Base-by-base conservation (phyloP, 2,113 vertebrate genomes). In the Coreoperca whiteheadi region DNA sequence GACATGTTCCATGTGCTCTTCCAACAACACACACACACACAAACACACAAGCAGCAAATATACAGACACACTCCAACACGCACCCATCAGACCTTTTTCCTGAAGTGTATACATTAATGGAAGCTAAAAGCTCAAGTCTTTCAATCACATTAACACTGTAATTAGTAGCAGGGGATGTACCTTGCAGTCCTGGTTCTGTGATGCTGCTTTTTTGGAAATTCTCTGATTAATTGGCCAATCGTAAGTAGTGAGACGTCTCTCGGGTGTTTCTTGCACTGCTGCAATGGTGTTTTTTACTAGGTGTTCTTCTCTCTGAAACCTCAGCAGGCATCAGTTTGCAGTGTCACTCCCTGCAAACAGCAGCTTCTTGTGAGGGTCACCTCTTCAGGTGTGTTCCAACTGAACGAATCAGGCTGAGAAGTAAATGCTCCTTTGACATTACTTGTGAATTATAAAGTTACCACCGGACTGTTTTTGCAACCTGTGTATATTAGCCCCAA, bases 1-100 rank as follows among this genome's bases (percentile, higher is more conserved):
- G 80, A 89, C 72, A 70, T 76, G 70, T 85, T 79, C 74, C 79
- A 57, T 86, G 81, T 70, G 32, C 30, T 84, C 25, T 51, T 75
- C 39, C 57, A 72, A 86, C 78, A 73, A 46, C 51, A 67, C 53
- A 37, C 37, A 75, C 43, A 63, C 10, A 46, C 51, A 67, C 53
- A 37, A 28, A 75, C 43, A 63, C 10, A 39, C 7, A 32, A 15
- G 16, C 11, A 48, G 21, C 15, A 18, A n/a, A 65, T 57, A 28
- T 32, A 64, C 23, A 43, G 7, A 48, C 8, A 59, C 10, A 69
- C 16, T 23, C 5, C 14, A 1, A 23, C 43, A 70, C 57, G 71
- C 48, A 63, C 2, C 3, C 2, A 5, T 20, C 30, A 63, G 7
- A 25, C 34, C 4, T n/a, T 6, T 21, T 15, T 41, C 32, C 23